phyloP scores from a whole-genome alignment of 2,113 vertebrate genomes.

The Clinocottus analis region DNA sequence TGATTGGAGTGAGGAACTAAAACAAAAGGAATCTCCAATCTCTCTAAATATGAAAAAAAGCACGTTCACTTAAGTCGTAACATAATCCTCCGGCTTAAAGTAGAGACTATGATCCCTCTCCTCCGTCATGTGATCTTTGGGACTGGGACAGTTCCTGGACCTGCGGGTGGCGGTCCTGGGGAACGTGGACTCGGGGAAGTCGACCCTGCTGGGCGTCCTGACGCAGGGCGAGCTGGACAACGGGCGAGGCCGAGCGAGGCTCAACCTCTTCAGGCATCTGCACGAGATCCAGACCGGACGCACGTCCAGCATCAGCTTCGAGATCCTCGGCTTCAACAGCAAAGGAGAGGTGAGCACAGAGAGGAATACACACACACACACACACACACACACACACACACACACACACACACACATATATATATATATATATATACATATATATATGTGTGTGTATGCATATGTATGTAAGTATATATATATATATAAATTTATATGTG shows the following conservation, averaged over 20 bases:
- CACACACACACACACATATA: not conserved
- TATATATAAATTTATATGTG: too few species aligned
- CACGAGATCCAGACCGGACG: conserved; percentile 97
- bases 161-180: conserved; percentile 96
- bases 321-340: conserved; percentile 98
- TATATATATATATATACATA: not conserved
- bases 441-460: not conserved
- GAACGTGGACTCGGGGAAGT: conserved; percentile 97
- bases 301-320: conserved; percentile 98
- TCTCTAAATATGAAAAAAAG: too few species aligned
- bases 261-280: conserved; percentile 97
- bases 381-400: too few species aligned
- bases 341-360: conserved; percentile 90
- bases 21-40: too few species aligned
- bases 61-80: too few species aligned
- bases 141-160: conserved; percentile 89
- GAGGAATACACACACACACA: not conserved
- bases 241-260: conserved; percentile 92
- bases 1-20: too few species aligned
- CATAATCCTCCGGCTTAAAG: too few species aligned
- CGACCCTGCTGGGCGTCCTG: conserved; percentile 93
- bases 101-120: not conserved
- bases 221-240: conserved; percentile 97
- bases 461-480: too few species aligned
- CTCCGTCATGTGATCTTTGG: not conserved